Evolutionary conservation across 2,888 invertebrate genomes (phyloP).

Genomic region (Prenolepis imparis): DNA sequence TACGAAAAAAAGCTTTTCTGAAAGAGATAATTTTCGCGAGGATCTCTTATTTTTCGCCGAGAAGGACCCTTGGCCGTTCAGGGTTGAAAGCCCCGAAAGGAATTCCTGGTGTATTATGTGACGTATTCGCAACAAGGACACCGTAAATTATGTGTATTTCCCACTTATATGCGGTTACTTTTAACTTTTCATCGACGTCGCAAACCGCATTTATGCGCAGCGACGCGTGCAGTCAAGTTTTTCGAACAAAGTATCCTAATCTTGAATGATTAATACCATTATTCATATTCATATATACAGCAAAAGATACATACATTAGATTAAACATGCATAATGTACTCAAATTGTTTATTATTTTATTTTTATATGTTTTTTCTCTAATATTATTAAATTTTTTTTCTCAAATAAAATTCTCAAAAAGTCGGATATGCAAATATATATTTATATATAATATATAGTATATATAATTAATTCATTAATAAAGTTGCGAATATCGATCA

Average conservation of each 20-base stretch:
- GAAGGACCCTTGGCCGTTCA: background rate
- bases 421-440: background rate
- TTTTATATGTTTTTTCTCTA: background rate
- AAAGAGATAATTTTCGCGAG: background rate
- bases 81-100: background rate
- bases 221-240: slow-evolving; percentile 16
- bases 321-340: background rate
- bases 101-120: slow-evolving; percentile 19
- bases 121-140: slow-evolving; percentile 16
- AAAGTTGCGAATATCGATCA: background rate
- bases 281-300: slow-evolving; percentile 11
- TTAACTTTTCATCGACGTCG: slow-evolving; percentile 16
- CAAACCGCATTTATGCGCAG: background rate
- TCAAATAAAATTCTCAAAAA: background rate
- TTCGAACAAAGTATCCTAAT: slow-evolving; percentile 6
- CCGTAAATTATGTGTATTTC: slow-evolving; percentile 17
- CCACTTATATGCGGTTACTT: slow-evolving; percentile 23
- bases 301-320: background rate
- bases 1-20: background rate
- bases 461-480: background rate
- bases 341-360: background rate
- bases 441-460: background rate
- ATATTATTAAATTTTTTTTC: background rate
- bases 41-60: background rate
- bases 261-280: background rate